A percentile compares a stretch with the other conserved stretches of the same genome.
These are phyloP conservation scores for Etheostoma cragini DNA, from an alignment of 2,113 vertebrate genomes.

Conservation along the genomic window DNA sequence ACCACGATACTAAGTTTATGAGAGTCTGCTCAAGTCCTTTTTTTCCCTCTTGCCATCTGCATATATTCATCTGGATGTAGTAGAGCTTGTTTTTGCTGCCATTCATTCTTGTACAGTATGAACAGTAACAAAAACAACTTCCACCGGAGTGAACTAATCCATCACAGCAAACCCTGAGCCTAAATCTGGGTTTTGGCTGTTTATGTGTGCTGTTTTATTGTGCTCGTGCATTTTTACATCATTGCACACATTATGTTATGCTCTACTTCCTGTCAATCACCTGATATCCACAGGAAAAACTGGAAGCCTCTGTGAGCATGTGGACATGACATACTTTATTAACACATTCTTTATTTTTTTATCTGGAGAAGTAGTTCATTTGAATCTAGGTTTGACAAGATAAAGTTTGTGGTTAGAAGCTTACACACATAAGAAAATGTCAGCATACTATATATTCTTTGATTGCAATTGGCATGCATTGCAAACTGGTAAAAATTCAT, in stretches of 20 bases:
- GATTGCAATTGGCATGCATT: not conserved
- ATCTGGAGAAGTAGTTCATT: conserved; percentile 26
- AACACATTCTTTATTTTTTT: conserved; percentile 19
- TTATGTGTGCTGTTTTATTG: conserved; percentile 16
- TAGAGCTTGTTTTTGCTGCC: conserved; percentile 35
- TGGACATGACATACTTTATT: conserved; percentile 21
- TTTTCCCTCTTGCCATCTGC: not conserved
- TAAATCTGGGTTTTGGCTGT: conserved; percentile 42
- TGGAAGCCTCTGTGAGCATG: conserved; percentile 6
- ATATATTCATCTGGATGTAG: conserved; percentile 22
- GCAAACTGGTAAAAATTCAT: too few species aligned
- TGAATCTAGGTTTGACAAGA: conserved; percentile 3
- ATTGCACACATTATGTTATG: conserved; percentile 29
- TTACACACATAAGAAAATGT: not conserved
- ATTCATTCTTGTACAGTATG: conserved; percentile 5
- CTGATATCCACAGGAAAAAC: conserved; percentile 50
- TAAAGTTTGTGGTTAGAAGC: not conserved
- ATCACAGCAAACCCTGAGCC: conserved; percentile 20
- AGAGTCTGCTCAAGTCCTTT: not conserved
- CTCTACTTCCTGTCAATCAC: conserved; percentile 67
- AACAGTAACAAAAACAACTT: conserved; percentile 39
- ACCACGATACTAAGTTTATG: not conserved
- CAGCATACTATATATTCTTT: not conserved
- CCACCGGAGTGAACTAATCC: conserved; percentile 23
- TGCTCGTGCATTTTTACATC: conserved; percentile 34